These are phyloP conservation scores for Okamejei kenojei DNA, from an alignment of 2,797 vertebrate species.

Conservation along the genomic window DNA sequence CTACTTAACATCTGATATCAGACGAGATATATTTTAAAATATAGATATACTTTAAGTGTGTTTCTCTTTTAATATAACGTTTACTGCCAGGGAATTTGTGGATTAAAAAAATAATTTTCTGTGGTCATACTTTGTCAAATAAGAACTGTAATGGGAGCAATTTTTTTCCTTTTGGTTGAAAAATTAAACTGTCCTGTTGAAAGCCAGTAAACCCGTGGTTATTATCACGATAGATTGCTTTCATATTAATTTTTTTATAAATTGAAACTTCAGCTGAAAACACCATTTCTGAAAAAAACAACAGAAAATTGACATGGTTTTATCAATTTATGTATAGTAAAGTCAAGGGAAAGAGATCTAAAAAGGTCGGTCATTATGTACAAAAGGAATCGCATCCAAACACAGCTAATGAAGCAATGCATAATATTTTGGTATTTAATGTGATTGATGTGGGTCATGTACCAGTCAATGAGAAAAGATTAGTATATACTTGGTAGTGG, in stretches of 20 bases:
- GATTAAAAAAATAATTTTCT: neutral
- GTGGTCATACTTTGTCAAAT: neutral
- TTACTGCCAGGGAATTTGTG: neutral
- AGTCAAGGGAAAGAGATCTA: neutral
- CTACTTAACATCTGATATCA: too few species aligned
- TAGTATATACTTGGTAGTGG: neutral
- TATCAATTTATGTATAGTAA: neutral
- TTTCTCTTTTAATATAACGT: neutral
- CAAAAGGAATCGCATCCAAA: neutral
- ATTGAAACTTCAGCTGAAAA: neutral
- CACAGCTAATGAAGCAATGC: neutral
- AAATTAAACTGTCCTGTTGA: slow-evolving; percentile 2
- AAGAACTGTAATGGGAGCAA: too few species aligned
- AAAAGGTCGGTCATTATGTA: neutral
- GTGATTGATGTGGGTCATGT: neutral
- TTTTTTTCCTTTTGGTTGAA: neutral
- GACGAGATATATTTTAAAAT: too few species aligned
- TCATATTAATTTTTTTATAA: neutral
- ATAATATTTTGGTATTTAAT: neutral
- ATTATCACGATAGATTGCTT: neutral
- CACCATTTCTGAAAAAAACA: neutral
- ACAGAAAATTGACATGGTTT: neutral
- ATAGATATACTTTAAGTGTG: too few species aligned
- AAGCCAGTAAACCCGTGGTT: neutral
- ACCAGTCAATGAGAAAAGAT: neutral